Evolutionary conservation across 2,113 vertebrate species (phyloP).

Genomic region (Sminthopsis crassicaudata): DNA sequence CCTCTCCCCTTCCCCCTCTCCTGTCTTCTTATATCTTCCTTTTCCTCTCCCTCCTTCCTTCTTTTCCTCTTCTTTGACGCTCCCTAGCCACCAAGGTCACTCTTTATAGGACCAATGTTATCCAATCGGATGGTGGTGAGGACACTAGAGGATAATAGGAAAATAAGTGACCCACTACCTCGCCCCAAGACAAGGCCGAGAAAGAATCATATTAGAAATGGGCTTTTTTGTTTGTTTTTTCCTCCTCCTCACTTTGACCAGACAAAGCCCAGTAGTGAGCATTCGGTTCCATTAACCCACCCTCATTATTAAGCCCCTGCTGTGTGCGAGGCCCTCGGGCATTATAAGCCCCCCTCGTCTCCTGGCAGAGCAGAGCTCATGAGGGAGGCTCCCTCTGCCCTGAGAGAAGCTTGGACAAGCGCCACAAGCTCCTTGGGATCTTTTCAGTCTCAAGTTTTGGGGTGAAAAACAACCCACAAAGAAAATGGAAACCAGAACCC

Average conservation of each 20-base stretch:
- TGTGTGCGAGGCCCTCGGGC: background rate
- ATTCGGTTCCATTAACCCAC: background rate
- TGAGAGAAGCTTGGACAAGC: constrained; percentile 11
- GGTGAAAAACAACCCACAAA: background rate
- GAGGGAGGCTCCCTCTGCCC: background rate
- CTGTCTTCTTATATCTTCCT: too few relatives aligned
- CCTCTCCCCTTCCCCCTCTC: too few relatives aligned
- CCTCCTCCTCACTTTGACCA: background rate
- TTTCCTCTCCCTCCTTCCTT: background rate
- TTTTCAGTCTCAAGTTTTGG: background rate
- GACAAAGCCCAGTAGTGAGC: background rate
- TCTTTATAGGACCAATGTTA: constrained; percentile 12
- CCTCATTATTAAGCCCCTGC: background rate
- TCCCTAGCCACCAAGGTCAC: constrained; percentile 25
- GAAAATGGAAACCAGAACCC: background rate
- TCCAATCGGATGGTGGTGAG: background rate
- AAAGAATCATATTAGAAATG: background rate
- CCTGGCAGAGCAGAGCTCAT: too few relatives aligned
- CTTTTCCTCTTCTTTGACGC: background rate
- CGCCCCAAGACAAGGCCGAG: background rate
- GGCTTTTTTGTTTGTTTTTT: background rate
- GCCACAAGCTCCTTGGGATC: background rate
- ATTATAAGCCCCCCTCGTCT: background rate
- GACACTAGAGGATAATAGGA: background rate
- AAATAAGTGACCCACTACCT: background rate